Evolutionary conservation across 2,888 invertebrate genomes (phyloP).

Genomic region (Cephus rjabovi): DNA sequence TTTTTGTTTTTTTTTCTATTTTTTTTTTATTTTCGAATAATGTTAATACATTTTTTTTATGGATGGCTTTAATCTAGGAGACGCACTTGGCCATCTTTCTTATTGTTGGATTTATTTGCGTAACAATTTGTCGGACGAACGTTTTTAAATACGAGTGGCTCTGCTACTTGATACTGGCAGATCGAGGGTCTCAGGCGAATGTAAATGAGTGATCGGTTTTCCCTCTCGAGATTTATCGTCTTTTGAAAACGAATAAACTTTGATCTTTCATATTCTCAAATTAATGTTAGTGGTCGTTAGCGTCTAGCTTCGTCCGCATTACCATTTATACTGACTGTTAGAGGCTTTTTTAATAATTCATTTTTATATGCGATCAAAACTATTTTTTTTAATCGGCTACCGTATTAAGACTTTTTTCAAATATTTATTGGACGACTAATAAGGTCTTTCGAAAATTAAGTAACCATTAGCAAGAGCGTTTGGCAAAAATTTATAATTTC

Average conservation of each 20-base stretch:
- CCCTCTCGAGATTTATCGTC: not conserved
- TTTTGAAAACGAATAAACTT: not conserved
- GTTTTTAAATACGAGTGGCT: not conserved
- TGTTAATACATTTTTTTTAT: no score
- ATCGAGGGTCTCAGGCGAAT: not conserved
- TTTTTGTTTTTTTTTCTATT: no score
- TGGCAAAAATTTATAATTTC: not conserved
- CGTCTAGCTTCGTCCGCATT: not conserved
- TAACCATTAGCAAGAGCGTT: not conserved
- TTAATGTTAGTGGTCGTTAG: not conserved
- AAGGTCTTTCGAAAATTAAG: not conserved
- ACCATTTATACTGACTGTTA: not conserved
- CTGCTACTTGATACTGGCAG: not conserved
- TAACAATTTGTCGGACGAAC: not conserved
- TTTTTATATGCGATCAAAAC: not conserved
- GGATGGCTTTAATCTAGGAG: no score
- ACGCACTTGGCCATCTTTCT: not conserved
- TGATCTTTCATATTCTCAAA: not conserved
- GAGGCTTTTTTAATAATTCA: not conserved
- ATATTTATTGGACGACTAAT: not conserved
- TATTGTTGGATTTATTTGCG: not conserved
- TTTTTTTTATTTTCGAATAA: no score
- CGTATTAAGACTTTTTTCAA: not conserved
- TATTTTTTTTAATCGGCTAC: not conserved
- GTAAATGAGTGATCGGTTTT: not conserved